Conservation (phyloP, 1,140 invertebrate species). For the Notospermus geniculatus region DNA sequence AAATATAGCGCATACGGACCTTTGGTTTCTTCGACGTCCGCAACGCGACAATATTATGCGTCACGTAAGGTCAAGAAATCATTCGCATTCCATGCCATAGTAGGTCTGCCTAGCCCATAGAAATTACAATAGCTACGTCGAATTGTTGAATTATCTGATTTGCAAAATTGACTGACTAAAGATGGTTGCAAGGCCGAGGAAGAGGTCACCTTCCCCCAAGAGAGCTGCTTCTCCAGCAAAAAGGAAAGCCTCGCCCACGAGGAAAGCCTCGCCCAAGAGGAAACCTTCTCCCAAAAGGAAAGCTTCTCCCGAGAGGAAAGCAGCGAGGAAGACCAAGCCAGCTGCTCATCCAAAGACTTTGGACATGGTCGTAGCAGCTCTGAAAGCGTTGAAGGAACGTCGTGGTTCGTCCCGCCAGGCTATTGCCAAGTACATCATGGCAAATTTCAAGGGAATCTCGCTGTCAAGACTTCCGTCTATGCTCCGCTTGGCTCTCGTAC, state of each 20-base stretch:
- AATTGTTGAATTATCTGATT: no score
- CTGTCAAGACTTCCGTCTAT: constrained; percentile 31
- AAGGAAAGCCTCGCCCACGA: constrained; percentile 16
- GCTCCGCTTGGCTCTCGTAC: constrained; percentile 29
- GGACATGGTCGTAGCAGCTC: constrained; percentile 33
- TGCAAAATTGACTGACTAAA: no score
- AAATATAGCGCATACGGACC: no score
- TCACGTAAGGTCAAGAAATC: no score
- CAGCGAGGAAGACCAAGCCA: constrained; percentile 19
- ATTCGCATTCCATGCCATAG: no score
- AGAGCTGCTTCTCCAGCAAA: constrained; percentile 19
- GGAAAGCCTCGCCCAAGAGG: constrained; percentile 16
- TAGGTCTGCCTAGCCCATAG: no score
- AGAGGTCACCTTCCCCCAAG: neutral
- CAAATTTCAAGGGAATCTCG: constrained; percentile 42
- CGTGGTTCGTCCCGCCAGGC: constrained; percentile 49
- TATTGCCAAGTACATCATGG: constrained; percentile 52
- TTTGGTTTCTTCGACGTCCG: no score
- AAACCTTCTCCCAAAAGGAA: constrained; percentile 5
- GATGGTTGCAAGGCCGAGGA: no score
- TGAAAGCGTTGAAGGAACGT: constrained; percentile 32
- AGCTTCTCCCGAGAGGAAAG: constrained; percentile 6
- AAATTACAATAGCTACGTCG: no score
- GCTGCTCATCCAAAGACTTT: constrained; percentile 32
- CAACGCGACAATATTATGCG: no score